Percentiles rank a stretch among this genome's conserved stretches.
Evolutionary conservation across 2,888 invertebrate genomes (phyloP).

Genomic region (Heliothis peltigera): DNA sequence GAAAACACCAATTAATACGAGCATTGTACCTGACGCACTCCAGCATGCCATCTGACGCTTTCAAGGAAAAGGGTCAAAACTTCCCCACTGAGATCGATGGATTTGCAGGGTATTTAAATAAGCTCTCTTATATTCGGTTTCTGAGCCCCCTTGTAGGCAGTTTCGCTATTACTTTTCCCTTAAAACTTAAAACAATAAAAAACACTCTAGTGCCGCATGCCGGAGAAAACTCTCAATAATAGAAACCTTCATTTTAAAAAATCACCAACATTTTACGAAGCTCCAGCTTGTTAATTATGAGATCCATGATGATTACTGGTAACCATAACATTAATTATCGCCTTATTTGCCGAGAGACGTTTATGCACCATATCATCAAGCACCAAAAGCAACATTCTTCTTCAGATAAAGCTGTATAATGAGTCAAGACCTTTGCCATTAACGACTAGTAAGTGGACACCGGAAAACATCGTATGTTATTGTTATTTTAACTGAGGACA

Average conservation of each 20-base stretch:
- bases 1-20: no score
- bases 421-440: slow-evolving; percentile 19
- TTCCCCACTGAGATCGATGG: no score
- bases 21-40: no score
- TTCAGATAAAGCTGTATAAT: slow-evolving; percentile 7
- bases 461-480: slow-evolving; percentile 12
- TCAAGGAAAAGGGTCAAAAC: no score
- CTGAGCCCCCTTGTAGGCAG: no score
- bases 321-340: slow-evolving; percentile 4
- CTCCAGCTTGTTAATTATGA: neutral
- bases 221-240: no score
- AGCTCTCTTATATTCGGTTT: no score
- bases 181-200: no score
- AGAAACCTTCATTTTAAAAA: neutral
- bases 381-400: slow-evolving; percentile 3
- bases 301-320: neutral
- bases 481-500: slow-evolving; percentile 11
- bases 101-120: no score
- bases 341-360: slow-evolving; percentile 8
- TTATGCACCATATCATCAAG: slow-evolving; percentile 3
- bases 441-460: slow-evolving; percentile 21
- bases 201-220: no score
- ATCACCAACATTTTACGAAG: neutral
- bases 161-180: no score
- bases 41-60: no score